A percentile compares a stretch with the other conserved stretches of the same genome.
phyloP scores from a whole-genome alignment of 2,888 invertebrate species.

The Ophion ventricosus region DNA sequence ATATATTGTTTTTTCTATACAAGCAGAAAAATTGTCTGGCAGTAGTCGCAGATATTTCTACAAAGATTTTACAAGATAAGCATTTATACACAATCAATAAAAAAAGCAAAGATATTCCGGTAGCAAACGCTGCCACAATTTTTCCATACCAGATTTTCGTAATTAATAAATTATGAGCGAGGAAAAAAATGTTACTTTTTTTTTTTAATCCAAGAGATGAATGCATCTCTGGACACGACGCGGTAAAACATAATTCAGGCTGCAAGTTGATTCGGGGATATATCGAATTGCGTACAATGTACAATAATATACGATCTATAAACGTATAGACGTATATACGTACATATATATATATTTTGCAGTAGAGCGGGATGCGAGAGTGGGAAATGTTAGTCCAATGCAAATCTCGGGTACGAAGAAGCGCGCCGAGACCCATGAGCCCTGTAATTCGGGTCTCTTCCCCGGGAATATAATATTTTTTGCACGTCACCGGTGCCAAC shows the following conservation, averaged over 20 bases:
- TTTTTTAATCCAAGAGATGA: neutral
- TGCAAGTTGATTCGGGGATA: slow-evolving; percentile 40
- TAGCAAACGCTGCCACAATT: too few species aligned
- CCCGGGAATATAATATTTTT: slow-evolving; percentile 77
- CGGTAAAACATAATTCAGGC: slow-evolving; percentile 45
- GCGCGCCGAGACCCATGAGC: slow-evolving; percentile 61
- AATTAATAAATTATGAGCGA: neutral
- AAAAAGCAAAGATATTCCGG: too few species aligned
- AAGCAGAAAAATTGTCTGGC: too few species aligned
- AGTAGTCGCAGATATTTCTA: too few species aligned
- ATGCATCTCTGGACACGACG: neutral
- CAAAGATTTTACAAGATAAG: too few species aligned
- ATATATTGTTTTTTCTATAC: too few species aligned
- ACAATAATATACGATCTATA: slow-evolving; percentile 55
- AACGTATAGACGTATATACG: slow-evolving; percentile 6
- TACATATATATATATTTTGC: slow-evolving; percentile 23
- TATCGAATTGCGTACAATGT: slow-evolving; percentile 58
- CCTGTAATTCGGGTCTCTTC: slow-evolving; percentile 67
- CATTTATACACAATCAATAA: too few species aligned
- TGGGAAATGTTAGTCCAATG: slow-evolving; percentile 62
- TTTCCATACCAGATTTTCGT: too few species aligned
- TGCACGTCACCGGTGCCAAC: slow-evolving; percentile 78
- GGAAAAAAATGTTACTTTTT: neutral
- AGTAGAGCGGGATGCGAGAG: slow-evolving; percentile 43
- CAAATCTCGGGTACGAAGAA: slow-evolving; percentile 66